Conservation (phyloP, 2,113 vertebrate species). For the Odocoileus hemionus region DNA sequence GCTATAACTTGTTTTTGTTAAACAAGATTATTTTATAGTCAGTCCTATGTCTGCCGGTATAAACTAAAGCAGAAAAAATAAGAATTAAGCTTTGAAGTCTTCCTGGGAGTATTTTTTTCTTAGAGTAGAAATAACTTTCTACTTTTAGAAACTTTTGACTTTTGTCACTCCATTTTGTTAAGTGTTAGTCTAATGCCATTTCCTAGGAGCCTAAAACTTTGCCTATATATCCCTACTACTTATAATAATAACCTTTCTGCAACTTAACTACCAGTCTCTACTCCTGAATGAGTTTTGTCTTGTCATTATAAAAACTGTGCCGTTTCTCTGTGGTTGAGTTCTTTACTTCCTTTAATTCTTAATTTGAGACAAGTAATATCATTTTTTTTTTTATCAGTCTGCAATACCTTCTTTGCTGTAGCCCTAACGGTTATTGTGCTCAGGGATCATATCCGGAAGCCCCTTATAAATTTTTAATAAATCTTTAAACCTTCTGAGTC, state of each 20-base stretch:
- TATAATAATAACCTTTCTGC: background rate
- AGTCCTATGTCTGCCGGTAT: background rate
- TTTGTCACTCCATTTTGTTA: background rate
- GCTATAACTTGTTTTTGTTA: slow-evolving; percentile 10
- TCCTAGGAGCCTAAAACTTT: slow-evolving; percentile 48
- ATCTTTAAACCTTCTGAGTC: background rate
- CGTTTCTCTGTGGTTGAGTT: background rate
- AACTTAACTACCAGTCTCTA: background rate
- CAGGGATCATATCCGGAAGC: background rate
- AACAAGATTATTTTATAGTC: background rate
- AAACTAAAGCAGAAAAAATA: background rate
- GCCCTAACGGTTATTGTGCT: background rate
- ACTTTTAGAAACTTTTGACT: background rate
- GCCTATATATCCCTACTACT: slow-evolving; percentile 16
- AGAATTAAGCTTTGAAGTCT: background rate
- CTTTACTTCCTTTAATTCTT: slow-evolving; percentile 10
- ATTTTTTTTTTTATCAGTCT: background rate
- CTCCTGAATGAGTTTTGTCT: slow-evolving; percentile 14
- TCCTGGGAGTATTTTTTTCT: background rate
- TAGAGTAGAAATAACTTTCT: slow-evolving; percentile 2
- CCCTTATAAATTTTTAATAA: background rate
- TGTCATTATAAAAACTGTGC: background rate
- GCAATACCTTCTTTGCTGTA: background rate
- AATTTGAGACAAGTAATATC: background rate
- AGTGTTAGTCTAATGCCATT: background rate